These are phyloP conservation scores for Bombylius discolor DNA, from an alignment of 2,888 invertebrate species.

Conservation along the genomic window DNA sequence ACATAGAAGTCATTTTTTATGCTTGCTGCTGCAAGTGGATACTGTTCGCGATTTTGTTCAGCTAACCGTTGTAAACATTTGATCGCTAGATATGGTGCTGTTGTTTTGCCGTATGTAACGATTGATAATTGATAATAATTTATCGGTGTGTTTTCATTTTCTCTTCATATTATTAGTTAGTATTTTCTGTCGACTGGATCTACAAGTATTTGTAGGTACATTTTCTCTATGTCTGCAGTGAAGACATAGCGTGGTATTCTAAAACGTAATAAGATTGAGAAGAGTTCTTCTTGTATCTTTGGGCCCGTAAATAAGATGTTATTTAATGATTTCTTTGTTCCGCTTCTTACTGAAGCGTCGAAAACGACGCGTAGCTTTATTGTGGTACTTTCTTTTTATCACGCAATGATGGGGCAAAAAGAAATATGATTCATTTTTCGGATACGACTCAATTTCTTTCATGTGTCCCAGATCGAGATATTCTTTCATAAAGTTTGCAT, in stretches of 20 bases:
- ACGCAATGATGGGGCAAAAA: no score
- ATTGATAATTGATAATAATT: conserved; percentile 7
- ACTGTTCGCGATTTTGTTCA: no score
- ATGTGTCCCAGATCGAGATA: no score
- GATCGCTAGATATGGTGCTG: conserved; percentile 8
- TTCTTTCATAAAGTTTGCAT: no score
- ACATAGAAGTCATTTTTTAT: no score
- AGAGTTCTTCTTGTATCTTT: conserved; percentile 1
- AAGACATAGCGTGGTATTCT: conserved; percentile 9
- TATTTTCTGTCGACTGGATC: conserved; percentile 19
- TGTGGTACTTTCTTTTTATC: no score
- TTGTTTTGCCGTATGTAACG: conserved; percentile 4
- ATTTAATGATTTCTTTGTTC: conserved; percentile 1
- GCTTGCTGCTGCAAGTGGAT: no score
- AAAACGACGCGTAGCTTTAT: no score
- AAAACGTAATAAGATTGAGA: background rate
- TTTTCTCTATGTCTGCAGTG: conserved; percentile 18
- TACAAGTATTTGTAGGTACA: conserved; percentile 19
- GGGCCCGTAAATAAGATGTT: background rate
- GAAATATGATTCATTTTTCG: no score
- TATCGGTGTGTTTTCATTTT: background rate
- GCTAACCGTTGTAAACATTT: no score
- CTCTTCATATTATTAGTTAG: conserved; percentile 1
- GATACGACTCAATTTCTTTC: no score
- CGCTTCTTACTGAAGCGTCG: no score